Base-by-base conservation (phyloP, 2,888 invertebrate genomes). In the Deladenus siricidicola region DNA sequence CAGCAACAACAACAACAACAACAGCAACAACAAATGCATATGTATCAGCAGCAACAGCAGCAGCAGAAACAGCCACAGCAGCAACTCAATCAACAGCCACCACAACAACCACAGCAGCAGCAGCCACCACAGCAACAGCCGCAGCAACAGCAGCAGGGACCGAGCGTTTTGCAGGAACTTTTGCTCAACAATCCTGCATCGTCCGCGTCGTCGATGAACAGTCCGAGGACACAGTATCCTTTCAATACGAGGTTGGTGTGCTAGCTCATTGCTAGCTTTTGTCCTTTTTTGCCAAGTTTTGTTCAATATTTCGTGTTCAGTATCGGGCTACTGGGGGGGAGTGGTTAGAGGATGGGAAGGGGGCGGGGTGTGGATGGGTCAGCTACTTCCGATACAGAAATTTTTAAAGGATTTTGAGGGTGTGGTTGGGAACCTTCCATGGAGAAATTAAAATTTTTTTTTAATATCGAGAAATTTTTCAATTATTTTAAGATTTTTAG, bases 121-220 rank as follows among this genome's bases (percentile, higher is more conserved):
- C 39, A 63, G n/a, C 56, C 55, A 17, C 28, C 65, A 49, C 51
- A 26, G n/a, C 60, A 62, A 24, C 62, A 29, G 3, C 60, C 34
- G 19, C 34, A 29, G 29, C 53, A 29, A n/a, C 53, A 34, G 21
- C 65, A 56, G 44, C 30, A 44, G 17, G 67, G 68, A 34, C 60
- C 42, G 21, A 62, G 58, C 28, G 67, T 71, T 21, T 60, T 76
- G 30, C 71, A 74, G 60, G 75, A 76, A 54, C 61, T 76, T 21
- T 62, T 76, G n/a, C 71, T 76, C 60, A 69, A 51, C 29, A 30
- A 43, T 43, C 50, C 62, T 4, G 21, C 49, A 19, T 56, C 60
- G 29, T 47, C 55, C 23, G 51, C 67, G n/a, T 52, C 59, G 24
- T 26, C 58, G 17, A 69, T 65, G 60, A 67, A 69, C 55, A 70